These are phyloP conservation scores for Phocides pigmalion DNA, from an alignment of 1,140 invertebrate species.

Conservation along the genomic window DNA sequence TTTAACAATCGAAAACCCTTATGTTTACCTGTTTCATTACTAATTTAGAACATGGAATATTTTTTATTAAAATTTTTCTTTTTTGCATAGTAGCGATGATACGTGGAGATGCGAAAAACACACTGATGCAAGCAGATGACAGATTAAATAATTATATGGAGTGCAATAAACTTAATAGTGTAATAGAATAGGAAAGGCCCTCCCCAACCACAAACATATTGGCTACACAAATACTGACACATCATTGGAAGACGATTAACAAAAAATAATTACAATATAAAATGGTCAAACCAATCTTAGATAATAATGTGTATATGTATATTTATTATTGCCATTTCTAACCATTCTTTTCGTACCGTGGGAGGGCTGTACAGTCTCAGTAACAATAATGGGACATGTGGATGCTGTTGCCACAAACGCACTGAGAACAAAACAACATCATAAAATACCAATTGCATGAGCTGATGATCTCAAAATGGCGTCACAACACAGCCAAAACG, in stretches of 20 bases:
- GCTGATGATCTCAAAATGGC: no score
- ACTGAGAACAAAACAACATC: background rate
- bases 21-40: constrained; percentile 5
- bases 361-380: constrained; percentile 67
- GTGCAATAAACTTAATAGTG: constrained; percentile 77
- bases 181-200: constrained; percentile 77
- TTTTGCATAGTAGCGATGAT: constrained; percentile 2
- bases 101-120: constrained; percentile 50
- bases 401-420: constrained; percentile 36
- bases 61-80: background rate
- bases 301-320: constrained; percentile 5
- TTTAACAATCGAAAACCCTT: constrained; percentile 26
- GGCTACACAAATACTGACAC: constrained; percentile 60
- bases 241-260: constrained; percentile 75
- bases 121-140: constrained; percentile 44
- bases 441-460: no score
- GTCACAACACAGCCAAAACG: no score
- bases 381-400: constrained; percentile 34
- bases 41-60: constrained; percentile 21
- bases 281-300: constrained; percentile 23
- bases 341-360: constrained; percentile 22
- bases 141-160: constrained; percentile 61
- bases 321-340: constrained; percentile 13
- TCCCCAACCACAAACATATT: constrained; percentile 51
- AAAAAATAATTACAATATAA: constrained; percentile 54